phyloP scores from a whole-genome alignment of 2,113 vertebrate species.

The Chrysochloris asiatica region DNA sequence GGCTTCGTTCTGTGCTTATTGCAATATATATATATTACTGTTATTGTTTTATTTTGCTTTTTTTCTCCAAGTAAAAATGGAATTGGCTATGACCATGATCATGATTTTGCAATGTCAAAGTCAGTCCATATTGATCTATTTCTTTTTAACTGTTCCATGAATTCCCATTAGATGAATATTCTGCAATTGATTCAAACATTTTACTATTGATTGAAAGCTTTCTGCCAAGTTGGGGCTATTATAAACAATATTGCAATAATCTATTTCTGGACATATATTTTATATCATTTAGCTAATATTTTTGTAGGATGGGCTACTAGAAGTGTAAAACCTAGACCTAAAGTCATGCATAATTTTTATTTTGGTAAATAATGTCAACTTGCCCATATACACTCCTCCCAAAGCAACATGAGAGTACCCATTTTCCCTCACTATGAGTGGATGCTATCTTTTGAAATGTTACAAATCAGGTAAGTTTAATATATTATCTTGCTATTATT shows the following conservation, averaged over 20 bases:
- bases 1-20: too few relatives aligned
- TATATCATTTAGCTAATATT: neutral
- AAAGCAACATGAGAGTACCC: neutral
- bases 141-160: neutral
- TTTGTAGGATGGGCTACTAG: neutral
- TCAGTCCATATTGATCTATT: neutral
- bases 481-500: neutral
- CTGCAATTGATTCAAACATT: neutral
- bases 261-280: neutral
- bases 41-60: too few relatives aligned
- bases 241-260: neutral
- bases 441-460: neutral
- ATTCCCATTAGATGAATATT: constrained; percentile 20
- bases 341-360: neutral
- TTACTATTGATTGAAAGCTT: constrained; percentile 25
- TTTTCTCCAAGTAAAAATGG: too few relatives aligned
- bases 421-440: neutral
- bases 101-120: neutral
- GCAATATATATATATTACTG: too few relatives aligned
- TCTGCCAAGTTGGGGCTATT: neutral
- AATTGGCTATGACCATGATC: neutral
- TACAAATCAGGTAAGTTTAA: neutral
- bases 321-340: neutral
- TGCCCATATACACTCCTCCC: neutral
- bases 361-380: neutral